A percentile compares a stretch with the other conserved stretches of the same genome.
Evolutionary conservation across 2,113 vertebrate genomes (phyloP).

Genomic region (Vulpes vulpes): DNA sequence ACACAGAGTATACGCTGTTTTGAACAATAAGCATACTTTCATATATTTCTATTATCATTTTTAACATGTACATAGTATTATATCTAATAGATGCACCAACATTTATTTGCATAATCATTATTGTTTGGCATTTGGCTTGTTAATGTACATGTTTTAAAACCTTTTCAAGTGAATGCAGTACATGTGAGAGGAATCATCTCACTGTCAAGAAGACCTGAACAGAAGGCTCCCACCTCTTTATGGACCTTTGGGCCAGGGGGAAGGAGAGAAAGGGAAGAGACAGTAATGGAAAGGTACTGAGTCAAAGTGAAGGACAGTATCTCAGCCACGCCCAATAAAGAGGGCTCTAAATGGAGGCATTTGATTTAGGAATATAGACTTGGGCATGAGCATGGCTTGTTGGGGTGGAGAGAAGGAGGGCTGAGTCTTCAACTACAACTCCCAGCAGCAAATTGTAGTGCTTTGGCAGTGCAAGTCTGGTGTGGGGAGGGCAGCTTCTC

Average conservation of each 20-base stretch:
- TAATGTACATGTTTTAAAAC: slow-evolving; percentile 8
- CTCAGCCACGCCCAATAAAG: not conserved
- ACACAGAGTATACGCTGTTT: not conserved
- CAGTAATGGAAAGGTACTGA: not conserved
- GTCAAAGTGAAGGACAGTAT: not conserved
- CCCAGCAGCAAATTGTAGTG: not conserved
- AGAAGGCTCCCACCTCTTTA: not conserved
- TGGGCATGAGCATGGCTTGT: not conserved
- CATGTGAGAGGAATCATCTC: not conserved
- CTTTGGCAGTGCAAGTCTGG: not conserved
- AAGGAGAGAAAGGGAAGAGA: not conserved
- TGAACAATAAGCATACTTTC: slow-evolving; percentile 10
- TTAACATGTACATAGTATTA: slow-evolving; percentile 15
- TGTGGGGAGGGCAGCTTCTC: not conserved
- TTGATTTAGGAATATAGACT: not conserved
- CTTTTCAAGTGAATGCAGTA: not conserved
- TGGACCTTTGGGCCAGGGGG: not conserved
- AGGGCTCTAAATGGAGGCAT: not conserved
- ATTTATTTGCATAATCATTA: not conserved
- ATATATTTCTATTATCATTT: slow-evolving; percentile 36
- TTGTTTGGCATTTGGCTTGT: not conserved
- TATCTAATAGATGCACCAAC: not conserved
- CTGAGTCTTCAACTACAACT: not conserved
- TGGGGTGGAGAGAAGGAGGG: not conserved
- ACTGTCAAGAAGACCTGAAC: not conserved